Base-by-base conservation (phyloP, 2,113 vertebrate genomes). In the Murina feae region DNA sequence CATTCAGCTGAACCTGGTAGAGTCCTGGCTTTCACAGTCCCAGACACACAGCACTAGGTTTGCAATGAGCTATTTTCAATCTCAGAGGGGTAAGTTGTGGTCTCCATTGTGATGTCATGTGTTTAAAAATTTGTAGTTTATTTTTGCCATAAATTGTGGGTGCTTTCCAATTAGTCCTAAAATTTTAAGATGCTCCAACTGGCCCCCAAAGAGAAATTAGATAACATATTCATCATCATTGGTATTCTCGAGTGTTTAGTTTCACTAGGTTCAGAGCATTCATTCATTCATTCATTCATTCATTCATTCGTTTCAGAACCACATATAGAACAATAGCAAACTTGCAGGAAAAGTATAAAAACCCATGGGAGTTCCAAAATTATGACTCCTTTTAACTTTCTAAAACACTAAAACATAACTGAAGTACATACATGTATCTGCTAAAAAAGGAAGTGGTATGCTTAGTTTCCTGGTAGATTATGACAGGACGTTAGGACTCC, bases 281-380 rank as follows among this genome's bases (percentile, higher is more conserved):
- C 49, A 9, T 1, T 68, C 17, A 47, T 25, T 71, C 32, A 13
- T 0, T 9, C 49, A 9, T 1, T 68, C 17, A 47, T 25, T 71
- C n/a, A 39, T 20, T 55, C 47, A n/a, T 32, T 74, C 2, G 9
- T 1, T 37, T 74, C 37, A 44, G 5, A 44, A 14, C 32, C 55
- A 13, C 2, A 13, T 2, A 23, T 4, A 6, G 39, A 55, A 20
- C 37, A 30, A 14, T 0, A 66, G 3, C 30, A 39, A 65, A 65
- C 16, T 14, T 53, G 14, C 32, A 37, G 51, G 32, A 17, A 74
- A 55, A 53, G 9, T 17, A 6, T 44, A 17, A 78, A 60, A n/a
- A 44, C 3, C 65, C 17, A 1, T 0, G 0, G 18, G 11, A 21
- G 12, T 11, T 63, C 72, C 66, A 4, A n/a, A 25, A 39, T 0